Conservation (phyloP, 2,888 invertebrate species). For the Myopa testacea region DNA sequence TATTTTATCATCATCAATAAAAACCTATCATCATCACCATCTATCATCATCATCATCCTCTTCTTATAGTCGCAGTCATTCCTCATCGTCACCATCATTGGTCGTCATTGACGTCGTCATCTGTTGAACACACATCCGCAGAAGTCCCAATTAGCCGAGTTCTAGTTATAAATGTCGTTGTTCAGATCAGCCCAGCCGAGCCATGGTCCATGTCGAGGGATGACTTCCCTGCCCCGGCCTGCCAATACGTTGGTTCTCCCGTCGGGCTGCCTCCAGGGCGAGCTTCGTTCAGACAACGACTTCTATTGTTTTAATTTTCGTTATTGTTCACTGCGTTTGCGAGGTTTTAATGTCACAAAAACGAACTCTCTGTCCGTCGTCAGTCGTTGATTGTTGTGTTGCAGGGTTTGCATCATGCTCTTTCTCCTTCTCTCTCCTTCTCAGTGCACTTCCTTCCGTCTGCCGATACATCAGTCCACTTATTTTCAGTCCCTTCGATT, state of each 20-base stretch:
- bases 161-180: not conserved
- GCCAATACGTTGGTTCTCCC: no score
- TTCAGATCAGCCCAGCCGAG: not conserved
- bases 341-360: not conserved
- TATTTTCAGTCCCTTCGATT: not conserved
- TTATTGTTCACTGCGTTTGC: conserved; percentile 2
- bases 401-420: no score
- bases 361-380: no score
- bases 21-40: not conserved
- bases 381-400: no score
- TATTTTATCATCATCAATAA: not conserved
- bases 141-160: conserved; percentile 2
- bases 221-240: no score
- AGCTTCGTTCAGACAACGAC: not conserved
- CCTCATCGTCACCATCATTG: not conserved
- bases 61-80: no score
- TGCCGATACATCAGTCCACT: not conserved
- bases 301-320: not conserved
- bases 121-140: not conserved
- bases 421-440: no score
- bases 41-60: not conserved
- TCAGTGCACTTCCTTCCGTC: not conserved
- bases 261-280: no score
- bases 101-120: not conserved
- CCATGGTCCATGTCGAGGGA: not conserved